Conservation (phyloP, 2,797 vertebrate species). For the Pterois miles region DNA sequence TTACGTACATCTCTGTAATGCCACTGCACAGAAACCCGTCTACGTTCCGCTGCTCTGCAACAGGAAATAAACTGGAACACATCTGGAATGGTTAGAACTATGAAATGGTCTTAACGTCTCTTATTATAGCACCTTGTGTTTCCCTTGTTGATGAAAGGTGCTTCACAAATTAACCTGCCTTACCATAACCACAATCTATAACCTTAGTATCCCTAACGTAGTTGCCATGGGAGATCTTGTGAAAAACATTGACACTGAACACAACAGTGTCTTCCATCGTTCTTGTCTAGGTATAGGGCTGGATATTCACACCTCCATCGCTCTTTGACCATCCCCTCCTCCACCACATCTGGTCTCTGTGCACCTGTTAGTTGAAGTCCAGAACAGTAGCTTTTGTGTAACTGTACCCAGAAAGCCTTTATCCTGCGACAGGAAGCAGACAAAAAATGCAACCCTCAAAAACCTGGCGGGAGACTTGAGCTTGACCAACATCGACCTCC, state of each 20-base stretch:
- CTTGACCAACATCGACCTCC: constrained; percentile 44
- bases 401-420: constrained; percentile 26
- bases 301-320: neutral
- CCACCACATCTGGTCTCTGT: constrained; percentile 9
- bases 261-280: neutral
- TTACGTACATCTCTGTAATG: no score
- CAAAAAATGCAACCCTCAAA: constrained; percentile 36
- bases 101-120: neutral
- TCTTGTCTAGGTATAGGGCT: neutral
- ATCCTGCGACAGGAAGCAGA: constrained; percentile 50
- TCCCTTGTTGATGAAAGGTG: neutral
- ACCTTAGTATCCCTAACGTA: neutral
- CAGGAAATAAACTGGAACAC: no score
- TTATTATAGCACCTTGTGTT: neutral
- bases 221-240: neutral
- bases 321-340: neutral
- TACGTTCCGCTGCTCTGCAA: no score
- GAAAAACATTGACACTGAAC: neutral
- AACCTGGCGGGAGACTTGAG: constrained; percentile 51
- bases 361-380: constrained; percentile 19
- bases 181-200: neutral
- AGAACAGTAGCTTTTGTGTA: constrained; percentile 34
- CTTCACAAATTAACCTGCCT: neutral
- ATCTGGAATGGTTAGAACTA: no score
- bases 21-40: no score